Base-by-base conservation (phyloP, 2,888 invertebrate species). In the Achlya flavicornis region DNA sequence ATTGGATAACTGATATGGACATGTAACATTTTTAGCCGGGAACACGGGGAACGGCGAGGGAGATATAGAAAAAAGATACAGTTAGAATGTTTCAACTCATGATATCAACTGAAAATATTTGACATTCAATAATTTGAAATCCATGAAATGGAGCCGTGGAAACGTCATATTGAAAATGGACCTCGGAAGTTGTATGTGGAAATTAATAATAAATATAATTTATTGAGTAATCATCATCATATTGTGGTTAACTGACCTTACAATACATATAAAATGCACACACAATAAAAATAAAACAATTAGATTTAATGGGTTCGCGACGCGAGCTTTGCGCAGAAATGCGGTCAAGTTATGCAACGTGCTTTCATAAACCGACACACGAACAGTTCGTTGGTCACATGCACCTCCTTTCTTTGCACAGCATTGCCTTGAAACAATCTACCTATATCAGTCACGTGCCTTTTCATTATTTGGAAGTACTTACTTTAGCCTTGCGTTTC, bases 361-460 rank as follows among this genome's bases (percentile, higher is more conserved):
- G 35, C 58, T 58, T 35, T 58, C 38, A 16, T 35, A 38, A 59
- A 16, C 11, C 19, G 16, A 16, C 53, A 19, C 53, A 53, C 3
- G 53, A 10, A 19, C 53, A 41, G 43, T 53, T 48, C 16, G 59
- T 19, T 60, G 41, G 60, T 60, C 41, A 60, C 60, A 60, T 41
- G 41, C n/a, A n/a, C 14, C 43, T 43, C 16, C 43, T 60, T 60
- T 41, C n/a, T n/a, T n/a, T 53, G 0, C n/a, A 7, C 14, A 16
- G 6, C 10, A 4, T 60, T 19, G 41, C 60, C 60, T 60, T 60
- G 60, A 60, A 41, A 53, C 53, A 7, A 8, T 26, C 14, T 41
- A 8, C 41, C 19, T 41, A 16, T 41, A 11, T 41, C 14, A 41
- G 60, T 60, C 38, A 41, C 59, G 16, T 59, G 58, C 6, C 16